phyloP scores from a whole-genome alignment of 2,113 vertebrate genomes.

The Sinocyclocheilus anshuiensis region DNA sequence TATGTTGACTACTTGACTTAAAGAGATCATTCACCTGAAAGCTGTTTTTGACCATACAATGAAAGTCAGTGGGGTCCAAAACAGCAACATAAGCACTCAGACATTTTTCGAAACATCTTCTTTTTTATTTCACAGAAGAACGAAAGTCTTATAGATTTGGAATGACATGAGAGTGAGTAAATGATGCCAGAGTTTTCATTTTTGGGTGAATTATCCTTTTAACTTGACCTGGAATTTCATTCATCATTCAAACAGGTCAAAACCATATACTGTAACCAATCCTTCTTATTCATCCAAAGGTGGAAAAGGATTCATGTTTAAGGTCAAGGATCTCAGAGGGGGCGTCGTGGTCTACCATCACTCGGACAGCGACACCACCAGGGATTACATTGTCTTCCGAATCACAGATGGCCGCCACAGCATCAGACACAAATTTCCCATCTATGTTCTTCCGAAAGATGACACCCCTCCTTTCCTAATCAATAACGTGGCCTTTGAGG shows the following conservation, averaged over 20 bases:
- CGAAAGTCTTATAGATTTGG: no score
- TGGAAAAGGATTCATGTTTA: constrained; percentile 79
- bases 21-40: neutral
- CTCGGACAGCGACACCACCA: constrained; percentile 75
- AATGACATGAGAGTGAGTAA: neutral
- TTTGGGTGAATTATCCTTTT: neutral
- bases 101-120: neutral
- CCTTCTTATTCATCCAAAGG: constrained; percentile 63
- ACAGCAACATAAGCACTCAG: no score
- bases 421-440: constrained; percentile 72
- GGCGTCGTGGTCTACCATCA: constrained; percentile 74
- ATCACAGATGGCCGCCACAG: constrained; percentile 76
- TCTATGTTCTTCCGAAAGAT: constrained; percentile 74
- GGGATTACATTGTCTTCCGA: constrained; percentile 72
- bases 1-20: neutral
- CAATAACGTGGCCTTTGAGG: constrained; percentile 72
- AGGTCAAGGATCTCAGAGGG: constrained; percentile 73
- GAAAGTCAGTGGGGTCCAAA: neutral
- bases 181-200: neutral
- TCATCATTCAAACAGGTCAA: neutral
- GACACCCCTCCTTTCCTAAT: constrained; percentile 73
- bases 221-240: constrained; percentile 2
- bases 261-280: neutral
- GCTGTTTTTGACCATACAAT: neutral
- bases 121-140: neutral